These are phyloP conservation scores for Acleris sparsana DNA, from an alignment of 2,888 invertebrate genomes.

Conservation along the genomic window DNA sequence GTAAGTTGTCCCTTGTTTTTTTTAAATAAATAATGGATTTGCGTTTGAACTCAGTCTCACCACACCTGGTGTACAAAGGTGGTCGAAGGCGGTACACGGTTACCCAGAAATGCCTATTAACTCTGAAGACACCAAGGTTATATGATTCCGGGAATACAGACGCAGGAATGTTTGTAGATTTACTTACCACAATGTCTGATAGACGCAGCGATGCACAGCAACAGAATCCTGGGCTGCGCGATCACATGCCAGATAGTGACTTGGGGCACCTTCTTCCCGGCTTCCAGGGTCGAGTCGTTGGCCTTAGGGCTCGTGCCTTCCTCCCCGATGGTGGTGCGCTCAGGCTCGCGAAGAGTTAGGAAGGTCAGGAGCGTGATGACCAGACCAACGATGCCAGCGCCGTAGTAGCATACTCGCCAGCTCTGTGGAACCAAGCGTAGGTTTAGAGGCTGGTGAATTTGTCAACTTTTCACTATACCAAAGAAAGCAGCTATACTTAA, in stretches of 20 bases:
- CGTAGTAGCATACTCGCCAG: slow-evolving; percentile 93
- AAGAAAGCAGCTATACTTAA: too few relatives aligned
- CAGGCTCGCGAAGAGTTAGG: slow-evolving; percentile 90
- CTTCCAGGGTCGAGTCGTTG: slow-evolving; percentile 60
- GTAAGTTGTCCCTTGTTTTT: too few relatives aligned
- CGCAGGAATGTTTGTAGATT: too few relatives aligned
- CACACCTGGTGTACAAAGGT: too few relatives aligned
- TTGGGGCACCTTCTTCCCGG: slow-evolving; percentile 79
- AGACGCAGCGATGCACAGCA: slow-evolving; percentile 93
- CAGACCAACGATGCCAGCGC: slow-evolving; percentile 89
- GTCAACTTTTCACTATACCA: too few relatives aligned
- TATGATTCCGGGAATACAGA: too few relatives aligned
- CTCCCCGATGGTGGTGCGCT: slow-evolving; percentile 89
- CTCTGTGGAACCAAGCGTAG: slow-evolving; percentile 75
- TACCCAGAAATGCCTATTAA: too few relatives aligned
- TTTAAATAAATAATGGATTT: too few relatives aligned
- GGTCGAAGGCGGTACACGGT: too few relatives aligned
- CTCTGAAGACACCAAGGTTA: too few relatives aligned
- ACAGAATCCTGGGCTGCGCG: slow-evolving; percentile 89
- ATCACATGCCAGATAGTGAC: slow-evolving; percentile 90
- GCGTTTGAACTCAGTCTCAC: too few relatives aligned
- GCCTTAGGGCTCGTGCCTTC: slow-evolving; percentile 71
- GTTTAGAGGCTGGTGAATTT: background rate
- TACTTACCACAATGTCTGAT: slow-evolving; percentile 91
- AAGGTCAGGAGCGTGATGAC: slow-evolving; percentile 88